Evolutionary conservation across 2,797 vertebrate species (phyloP).

Genomic region (Prionace glauca): DNA sequence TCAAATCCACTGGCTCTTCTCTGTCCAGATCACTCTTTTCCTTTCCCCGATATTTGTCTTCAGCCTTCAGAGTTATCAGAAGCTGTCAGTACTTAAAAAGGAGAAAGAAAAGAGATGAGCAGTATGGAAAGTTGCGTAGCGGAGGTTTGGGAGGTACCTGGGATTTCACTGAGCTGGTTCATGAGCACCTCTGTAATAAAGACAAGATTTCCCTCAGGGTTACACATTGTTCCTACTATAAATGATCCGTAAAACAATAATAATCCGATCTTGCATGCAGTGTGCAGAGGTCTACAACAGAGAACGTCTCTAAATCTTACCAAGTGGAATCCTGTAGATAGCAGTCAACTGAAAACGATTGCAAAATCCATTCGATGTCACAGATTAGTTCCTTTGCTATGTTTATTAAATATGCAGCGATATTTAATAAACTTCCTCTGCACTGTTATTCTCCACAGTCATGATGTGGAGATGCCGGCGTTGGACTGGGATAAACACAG

Average conservation of each 20-base stretch:
- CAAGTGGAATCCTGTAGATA: not conserved
- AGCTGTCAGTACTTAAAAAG: conserved; percentile 48
- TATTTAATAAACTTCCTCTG: not conserved
- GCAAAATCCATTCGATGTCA: not conserved
- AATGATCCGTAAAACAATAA: not conserved
- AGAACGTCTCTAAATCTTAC: not conserved
- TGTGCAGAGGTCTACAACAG: not conserved
- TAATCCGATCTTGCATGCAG: not conserved
- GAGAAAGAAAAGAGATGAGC: conserved; percentile 46
- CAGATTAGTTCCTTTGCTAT: not conserved
- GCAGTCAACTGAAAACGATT: not conserved
- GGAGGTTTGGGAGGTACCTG: conserved; percentile 75
- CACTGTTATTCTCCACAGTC: not conserved
- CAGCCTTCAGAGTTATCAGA: conserved; percentile 58
- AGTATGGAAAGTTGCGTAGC: conserved; percentile 55
- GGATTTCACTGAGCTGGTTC: conserved; percentile 88
- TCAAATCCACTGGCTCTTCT: not conserved
- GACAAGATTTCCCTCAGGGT: conserved; percentile 53
- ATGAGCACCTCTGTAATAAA: conserved; percentile 97
- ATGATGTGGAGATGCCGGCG: too few species aligned
- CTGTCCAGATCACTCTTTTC: not conserved
- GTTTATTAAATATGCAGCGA: too few species aligned
- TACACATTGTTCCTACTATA: conserved; percentile 28
- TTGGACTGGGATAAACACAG: too few species aligned
- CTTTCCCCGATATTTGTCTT: not conserved